These are phyloP conservation scores for Sinocyclocheilus maitianheensis DNA, from an alignment of 2,113 vertebrate species.

Conservation along the genomic window DNA sequence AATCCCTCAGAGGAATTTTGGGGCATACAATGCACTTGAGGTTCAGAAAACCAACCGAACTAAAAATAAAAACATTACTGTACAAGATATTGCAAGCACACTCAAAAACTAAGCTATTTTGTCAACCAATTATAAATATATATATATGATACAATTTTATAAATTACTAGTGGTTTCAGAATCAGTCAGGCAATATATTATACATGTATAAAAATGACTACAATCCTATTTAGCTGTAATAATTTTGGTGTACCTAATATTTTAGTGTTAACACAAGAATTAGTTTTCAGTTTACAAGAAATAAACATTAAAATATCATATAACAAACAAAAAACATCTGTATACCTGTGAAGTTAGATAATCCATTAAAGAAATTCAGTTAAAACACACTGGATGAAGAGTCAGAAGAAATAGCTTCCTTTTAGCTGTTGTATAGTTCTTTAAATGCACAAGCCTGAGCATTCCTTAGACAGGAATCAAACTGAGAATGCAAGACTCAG, in stretches of 20 bases:
- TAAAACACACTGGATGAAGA: not conserved
- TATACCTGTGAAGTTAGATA: slow-evolving; percentile 26
- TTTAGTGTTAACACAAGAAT: slow-evolving; percentile 3
- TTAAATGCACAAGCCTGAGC: slow-evolving; percentile 33
- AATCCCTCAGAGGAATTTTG: not conserved
- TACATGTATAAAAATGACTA: not conserved
- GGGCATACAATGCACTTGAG: not conserved
- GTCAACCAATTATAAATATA: not conserved
- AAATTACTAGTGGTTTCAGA: not conserved
- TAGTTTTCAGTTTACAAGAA: slow-evolving; percentile 58
- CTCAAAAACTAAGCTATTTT: not conserved
- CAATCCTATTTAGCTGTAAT: not conserved
- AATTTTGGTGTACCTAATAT: not conserved
- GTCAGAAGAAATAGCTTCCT: not conserved
- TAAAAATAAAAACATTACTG: not conserved
- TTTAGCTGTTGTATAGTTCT: not conserved
- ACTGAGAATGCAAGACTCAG: slow-evolving; percentile 59
- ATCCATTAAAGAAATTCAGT: not conserved
- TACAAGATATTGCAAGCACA: not conserved
- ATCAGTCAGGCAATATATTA: not conserved
- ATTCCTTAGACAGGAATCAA: slow-evolving; percentile 57
- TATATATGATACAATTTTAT: not conserved
- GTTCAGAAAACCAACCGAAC: not conserved
- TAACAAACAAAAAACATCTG: slow-evolving; percentile 12
- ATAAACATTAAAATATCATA: not conserved